Evolutionary conservation across 2,797 vertebrate genomes (phyloP).

Genomic region (Hipposideros larvatus): DNA sequence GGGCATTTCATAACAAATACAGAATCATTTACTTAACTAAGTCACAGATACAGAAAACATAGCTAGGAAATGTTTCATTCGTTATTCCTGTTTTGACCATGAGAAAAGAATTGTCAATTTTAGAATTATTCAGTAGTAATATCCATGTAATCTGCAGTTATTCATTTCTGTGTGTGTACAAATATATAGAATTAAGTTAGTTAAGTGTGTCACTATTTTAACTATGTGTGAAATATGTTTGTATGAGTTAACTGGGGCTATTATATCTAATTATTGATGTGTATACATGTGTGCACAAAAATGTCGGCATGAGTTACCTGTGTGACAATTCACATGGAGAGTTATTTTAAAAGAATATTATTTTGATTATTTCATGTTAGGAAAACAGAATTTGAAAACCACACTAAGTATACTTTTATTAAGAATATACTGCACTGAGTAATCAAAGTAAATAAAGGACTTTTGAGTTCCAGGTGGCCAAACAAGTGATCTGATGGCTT

Average conservation of each 20-base stretch:
- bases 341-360: neutral
- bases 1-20: neutral
- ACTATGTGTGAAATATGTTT: neutral
- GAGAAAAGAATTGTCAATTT: neutral
- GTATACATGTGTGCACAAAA: neutral
- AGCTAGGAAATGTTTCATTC: neutral
- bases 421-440: neutral
- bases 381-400: neutral
- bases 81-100: neutral
- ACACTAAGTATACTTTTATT: neutral
- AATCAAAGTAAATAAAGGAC: constrained; percentile 19
- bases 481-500: neutral
- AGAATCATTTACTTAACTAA: neutral
- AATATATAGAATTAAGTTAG: neutral
- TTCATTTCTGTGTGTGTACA: neutral
- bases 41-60: neutral
- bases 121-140: neutral
- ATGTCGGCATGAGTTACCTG: neutral
- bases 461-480: neutral
- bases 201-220: neutral
- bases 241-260: neutral
- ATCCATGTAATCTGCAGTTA: neutral
- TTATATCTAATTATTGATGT: neutral
- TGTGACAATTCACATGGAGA: neutral
- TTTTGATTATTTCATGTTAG: neutral